Evolutionary conservation across 2,888 invertebrate genomes (phyloP).

Genomic region (Drosophila engyochracea): DNA sequence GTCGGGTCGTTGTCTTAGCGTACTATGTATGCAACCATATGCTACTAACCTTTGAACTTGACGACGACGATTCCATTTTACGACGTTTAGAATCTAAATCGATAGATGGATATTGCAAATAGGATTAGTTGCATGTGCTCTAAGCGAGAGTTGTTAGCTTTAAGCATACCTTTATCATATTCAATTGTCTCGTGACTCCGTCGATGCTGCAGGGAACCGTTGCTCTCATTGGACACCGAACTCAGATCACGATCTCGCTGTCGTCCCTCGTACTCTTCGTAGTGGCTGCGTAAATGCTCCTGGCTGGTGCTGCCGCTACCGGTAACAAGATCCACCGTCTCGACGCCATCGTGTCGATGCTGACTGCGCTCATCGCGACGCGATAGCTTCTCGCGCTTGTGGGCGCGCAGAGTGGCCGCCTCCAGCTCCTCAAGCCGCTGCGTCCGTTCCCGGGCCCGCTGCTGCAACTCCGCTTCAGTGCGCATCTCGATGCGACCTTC

Average conservation of each 20-base stretch:
- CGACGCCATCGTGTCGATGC: slow-evolving; percentile 65
- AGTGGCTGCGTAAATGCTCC: slow-evolving; percentile 64
- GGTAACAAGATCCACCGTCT: slow-evolving; percentile 62
- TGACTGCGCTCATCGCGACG: slow-evolving; percentile 81
- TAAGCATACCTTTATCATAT: slow-evolving; percentile 87
- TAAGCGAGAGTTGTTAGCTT: not conserved
- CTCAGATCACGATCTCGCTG: slow-evolving; percentile 88
- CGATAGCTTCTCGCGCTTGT: slow-evolving; percentile 79
- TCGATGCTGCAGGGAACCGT: slow-evolving; percentile 86
- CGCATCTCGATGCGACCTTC: slow-evolving; percentile 58
- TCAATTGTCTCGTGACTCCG: slow-evolving; percentile 87
- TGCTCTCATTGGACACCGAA: slow-evolving; percentile 87
- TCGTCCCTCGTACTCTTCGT: slow-evolving; percentile 85
- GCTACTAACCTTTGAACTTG: slow-evolving; percentile 92
- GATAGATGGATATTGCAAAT: not conserved
- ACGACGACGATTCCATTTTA: slow-evolving; percentile 91
- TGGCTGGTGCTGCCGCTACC: slow-evolving; percentile 35
- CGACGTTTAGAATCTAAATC: slow-evolving; percentile 91
- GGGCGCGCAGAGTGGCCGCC: slow-evolving; percentile 45
- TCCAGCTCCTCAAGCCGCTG: slow-evolving; percentile 68
- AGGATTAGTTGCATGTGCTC: not conserved
- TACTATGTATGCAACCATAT: slow-evolving; percentile 87
- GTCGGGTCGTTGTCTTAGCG: slow-evolving; percentile 77
- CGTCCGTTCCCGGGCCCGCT: slow-evolving; percentile 73
- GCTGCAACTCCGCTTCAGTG: slow-evolving; percentile 72